Conservation (phyloP, 2,888 invertebrate species). For the Slavum lentiscoides region DNA sequence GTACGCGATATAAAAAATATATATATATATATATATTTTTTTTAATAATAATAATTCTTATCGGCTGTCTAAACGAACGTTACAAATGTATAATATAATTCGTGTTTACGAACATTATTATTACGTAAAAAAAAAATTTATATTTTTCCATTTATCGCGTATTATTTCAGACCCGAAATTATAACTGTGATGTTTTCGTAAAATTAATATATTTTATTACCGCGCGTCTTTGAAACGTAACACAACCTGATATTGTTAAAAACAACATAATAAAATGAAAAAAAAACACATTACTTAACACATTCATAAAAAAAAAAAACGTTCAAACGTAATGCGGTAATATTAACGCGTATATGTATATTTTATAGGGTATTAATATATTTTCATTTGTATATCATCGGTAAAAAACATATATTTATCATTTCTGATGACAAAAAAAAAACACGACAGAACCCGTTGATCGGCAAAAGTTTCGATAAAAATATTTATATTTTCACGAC, state of each 20-base stretch:
- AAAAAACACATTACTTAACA: no score
- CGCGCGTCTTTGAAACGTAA: slow-evolving; percentile 2
- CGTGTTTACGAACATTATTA: no score
- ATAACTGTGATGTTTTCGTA: not conserved
- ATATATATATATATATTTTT: not conserved
- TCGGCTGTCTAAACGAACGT: slow-evolving; percentile 9
- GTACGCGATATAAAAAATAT: no score
- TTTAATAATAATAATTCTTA: slow-evolving; percentile 8
- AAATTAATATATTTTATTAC: slow-evolving; percentile 20
- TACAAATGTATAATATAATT: not conserved
- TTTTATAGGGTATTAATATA: not conserved
- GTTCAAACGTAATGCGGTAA: not conserved
- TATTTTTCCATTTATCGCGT: slow-evolving; percentile 3
- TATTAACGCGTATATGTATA: no score
- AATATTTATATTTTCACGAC: not conserved
- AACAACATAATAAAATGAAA: slow-evolving; percentile 4
- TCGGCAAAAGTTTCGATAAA: not conserved
- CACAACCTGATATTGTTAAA: slow-evolving; percentile 3
- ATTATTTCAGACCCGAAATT: no score
- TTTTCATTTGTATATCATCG: not conserved
- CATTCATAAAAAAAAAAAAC: no score
- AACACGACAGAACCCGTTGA: not conserved
- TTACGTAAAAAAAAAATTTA: no score
- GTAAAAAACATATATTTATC: not conserved
- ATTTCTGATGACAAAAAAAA: not conserved